Evolutionary conservation across 2,888 invertebrate species (phyloP), one percentile per base, ranked within the genome.

Genomic region (Cabera pusaria): DNA sequence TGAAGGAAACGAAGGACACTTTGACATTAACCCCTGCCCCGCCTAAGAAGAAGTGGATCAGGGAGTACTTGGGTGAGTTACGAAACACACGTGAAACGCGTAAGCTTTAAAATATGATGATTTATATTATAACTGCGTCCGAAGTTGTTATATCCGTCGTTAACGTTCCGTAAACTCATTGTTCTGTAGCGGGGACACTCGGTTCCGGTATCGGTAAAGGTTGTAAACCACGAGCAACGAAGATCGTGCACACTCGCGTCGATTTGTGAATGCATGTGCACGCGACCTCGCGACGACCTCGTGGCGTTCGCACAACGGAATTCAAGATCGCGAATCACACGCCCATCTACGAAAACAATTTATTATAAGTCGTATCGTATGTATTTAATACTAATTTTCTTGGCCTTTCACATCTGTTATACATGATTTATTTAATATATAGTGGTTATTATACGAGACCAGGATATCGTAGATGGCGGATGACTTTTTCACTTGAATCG

Each of bases 41-140:
- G 35, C 93, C 93, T 22, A 94, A 94, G 83, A 94, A 94, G 86
- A 93, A 93, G 73, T 94, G 93, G 93, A 93, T 93, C 52, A 91
- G 90, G 59, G 92, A 93, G 67, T 93, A 93, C 71, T 78, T 92
- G 58, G 91, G 91, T 85, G 77, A 92, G 92, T 80, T 39, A 29
- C 25, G 31, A 18, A 14, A 14, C 14, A 14, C 4, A n/a, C n/a
- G n/a, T n/a, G n/a, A n/a, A n/a, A n/a, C n/a, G n/a, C n/a, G n/a
- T n/a, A n/a, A n/a, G n/a, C n/a, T n/a, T n/a, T n/a, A n/a, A 8
- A 2, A 10, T 1, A 11, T 22, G 10, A 23, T 10, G 10, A 11
- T 38, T 5, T 7, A 4, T 20, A 20, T 6, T 24, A n/a, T 33
- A 17, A 17, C 2, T 7, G 5, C n/a, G n/a, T 6, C 3, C 3